These are phyloP conservation scores for Cetonia aurata DNA, from an alignment of 2,888 invertebrate species.

Conservation along the genomic window DNA sequence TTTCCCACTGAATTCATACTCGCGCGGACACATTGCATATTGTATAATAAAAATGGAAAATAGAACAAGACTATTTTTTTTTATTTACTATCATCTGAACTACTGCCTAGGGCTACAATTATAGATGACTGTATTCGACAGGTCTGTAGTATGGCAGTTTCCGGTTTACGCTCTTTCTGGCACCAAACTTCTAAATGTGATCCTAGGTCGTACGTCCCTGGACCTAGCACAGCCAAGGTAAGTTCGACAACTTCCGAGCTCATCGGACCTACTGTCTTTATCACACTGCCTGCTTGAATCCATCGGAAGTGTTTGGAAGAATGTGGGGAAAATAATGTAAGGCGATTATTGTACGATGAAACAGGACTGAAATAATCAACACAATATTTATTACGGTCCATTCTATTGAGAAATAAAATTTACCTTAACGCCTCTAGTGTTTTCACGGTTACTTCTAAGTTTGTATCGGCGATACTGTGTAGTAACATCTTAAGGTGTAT, in stretches of 20 bases:
- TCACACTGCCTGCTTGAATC: constrained; percentile 61
- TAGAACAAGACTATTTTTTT: not conserved
- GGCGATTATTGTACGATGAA: constrained; percentile 43
- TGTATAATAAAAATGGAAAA: constrained; percentile 26
- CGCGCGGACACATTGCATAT: no score
- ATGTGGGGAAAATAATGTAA: constrained; percentile 56
- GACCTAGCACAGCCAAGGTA: constrained; percentile 72
- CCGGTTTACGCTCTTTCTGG: constrained; percentile 55
- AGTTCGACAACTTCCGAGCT: constrained; percentile 59
- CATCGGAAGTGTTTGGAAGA: constrained; percentile 63
- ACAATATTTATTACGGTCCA: not conserved
- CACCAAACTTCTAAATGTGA: constrained; percentile 72
- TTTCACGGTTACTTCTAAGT: constrained; percentile 73
- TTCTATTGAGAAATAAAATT: constrained; percentile 48
- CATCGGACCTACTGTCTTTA: constrained; percentile 59
- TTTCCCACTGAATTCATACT: no score
- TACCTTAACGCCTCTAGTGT: constrained; percentile 73
- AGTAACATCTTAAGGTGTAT: constrained; percentile 77
- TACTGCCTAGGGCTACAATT: constrained; percentile 53
- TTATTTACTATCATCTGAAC: constrained; percentile 28
- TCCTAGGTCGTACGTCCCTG: constrained; percentile 78
- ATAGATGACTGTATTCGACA: constrained; percentile 62
- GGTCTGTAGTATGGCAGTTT: constrained; percentile 58
- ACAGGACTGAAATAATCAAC: constrained; percentile 45
- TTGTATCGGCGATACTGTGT: constrained; percentile 75